Evolutionary conservation across 2,888 invertebrate species (phyloP).

Genomic region (Cryptophagus acutangulus): DNA sequence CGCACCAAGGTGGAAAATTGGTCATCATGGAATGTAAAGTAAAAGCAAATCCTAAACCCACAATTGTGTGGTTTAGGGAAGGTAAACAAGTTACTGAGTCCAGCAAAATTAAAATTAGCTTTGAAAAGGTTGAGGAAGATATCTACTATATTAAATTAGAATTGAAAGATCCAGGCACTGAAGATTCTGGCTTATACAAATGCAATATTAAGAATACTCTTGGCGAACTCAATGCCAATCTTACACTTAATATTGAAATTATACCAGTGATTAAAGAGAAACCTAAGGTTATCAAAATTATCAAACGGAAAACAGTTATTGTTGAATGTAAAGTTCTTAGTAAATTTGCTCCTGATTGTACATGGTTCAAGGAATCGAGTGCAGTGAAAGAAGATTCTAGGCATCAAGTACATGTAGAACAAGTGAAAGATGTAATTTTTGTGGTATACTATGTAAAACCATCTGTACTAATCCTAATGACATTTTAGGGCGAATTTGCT

Average conservation of each 20-base stretch:
- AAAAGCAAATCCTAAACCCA: conserved; percentile 72
- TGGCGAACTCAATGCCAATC: conserved; percentile 95
- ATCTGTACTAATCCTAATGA: background rate
- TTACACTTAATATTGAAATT: conserved; percentile 97
- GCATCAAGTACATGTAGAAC: conserved; percentile 71
- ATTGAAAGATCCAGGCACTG: conserved; percentile 83
- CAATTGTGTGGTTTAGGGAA: conserved; percentile 78
- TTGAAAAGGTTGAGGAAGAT: conserved; percentile 69
- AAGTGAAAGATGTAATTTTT: conserved; percentile 66
- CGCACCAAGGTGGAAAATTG: conserved; percentile 75
- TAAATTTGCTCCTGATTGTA: conserved; percentile 87
- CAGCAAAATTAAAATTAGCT: conserved; percentile 72
- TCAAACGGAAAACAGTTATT: conserved; percentile 87
- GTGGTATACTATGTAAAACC: too few species aligned
- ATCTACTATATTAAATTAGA: conserved; percentile 84
- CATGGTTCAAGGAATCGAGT: conserved; percentile 85
- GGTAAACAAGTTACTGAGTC: conserved; percentile 74
- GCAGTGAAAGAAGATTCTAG: conserved; percentile 73
- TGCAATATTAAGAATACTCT: conserved; percentile 94
- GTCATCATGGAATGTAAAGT: conserved; percentile 84
- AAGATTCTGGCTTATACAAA: conserved; percentile 96
- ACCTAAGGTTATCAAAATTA: conserved; percentile 84
- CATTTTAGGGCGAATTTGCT: conserved; percentile 74
- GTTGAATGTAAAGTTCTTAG: conserved; percentile 92
- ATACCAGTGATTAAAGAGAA: conserved; percentile 91